These are phyloP conservation scores for Labeo catla DNA, from an alignment of 2,113 vertebrate genomes.

Conservation along the genomic window DNA sequence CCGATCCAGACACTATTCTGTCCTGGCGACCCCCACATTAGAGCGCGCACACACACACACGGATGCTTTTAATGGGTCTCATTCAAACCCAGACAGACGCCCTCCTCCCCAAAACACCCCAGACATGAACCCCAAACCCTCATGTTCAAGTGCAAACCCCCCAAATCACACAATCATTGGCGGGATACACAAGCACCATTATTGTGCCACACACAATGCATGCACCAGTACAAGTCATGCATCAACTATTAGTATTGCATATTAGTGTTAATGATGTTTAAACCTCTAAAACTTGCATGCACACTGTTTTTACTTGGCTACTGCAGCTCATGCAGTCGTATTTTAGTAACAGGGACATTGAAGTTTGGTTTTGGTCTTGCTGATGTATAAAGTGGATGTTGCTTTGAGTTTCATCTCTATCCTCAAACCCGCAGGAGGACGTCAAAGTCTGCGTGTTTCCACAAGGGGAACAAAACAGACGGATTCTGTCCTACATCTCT, in stretches of 20 bases:
- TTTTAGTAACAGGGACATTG: background rate
- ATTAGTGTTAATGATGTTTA: no score
- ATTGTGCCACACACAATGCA: background rate
- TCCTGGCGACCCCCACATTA: background rate
- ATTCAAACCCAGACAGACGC: constrained; percentile 58
- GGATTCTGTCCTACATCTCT: constrained; percentile 45
- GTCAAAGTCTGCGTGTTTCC: constrained; percentile 17
- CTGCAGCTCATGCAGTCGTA: background rate
- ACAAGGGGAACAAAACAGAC: constrained; percentile 21
- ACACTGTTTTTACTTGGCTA: no score
- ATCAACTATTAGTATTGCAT: background rate
- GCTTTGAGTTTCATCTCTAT: background rate
- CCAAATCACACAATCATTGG: constrained; percentile 63
- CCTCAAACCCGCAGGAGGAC: background rate
- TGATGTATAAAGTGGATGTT: background rate
- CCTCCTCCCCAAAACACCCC: constrained; percentile 55
- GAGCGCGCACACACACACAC: constrained; percentile 38
- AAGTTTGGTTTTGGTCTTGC: background rate
- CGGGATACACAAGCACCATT: constrained; percentile 41
- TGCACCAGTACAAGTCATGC: background rate
- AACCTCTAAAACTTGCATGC: background rate
- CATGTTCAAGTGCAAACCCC: constrained; percentile 54
- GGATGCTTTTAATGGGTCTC: constrained; percentile 48
- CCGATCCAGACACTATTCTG: constrained; percentile 49
- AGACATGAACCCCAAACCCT: constrained; percentile 65